These are phyloP conservation scores for Aplysina aerophoba DNA, from an alignment of 37 sponge, comb jelly and placozoan genomes.

Conservation along the genomic window DNA sequence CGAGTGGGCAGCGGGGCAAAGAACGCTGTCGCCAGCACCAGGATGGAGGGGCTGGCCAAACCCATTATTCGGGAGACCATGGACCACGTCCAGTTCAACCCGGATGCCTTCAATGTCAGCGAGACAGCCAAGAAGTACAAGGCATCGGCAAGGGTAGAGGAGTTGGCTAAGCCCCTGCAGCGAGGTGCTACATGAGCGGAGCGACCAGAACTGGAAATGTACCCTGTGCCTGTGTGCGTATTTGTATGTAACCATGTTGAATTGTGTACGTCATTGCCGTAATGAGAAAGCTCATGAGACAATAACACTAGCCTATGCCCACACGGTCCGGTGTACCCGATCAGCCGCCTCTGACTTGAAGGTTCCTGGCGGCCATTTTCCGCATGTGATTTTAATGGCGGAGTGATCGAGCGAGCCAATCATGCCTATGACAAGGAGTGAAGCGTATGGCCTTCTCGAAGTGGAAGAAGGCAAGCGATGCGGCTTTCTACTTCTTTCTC, in stretches of 20 bases:
- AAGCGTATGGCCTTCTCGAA: slow-evolving; percentile 51
- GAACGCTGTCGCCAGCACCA: slow-evolving; percentile 75
- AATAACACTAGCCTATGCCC: no score
- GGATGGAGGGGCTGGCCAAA: slow-evolving; percentile 84
- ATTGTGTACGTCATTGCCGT: no score
- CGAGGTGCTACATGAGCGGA: slow-evolving; percentile 25
- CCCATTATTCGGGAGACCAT: slow-evolving; percentile 92
- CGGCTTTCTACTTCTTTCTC: not conserved
- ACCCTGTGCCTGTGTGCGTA: no score
- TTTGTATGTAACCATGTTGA: no score
- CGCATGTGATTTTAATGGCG: no score
- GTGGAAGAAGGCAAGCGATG: slow-evolving; percentile 53
- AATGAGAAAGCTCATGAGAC: no score
- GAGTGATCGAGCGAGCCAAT: not conserved
- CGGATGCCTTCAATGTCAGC: slow-evolving; percentile 91
- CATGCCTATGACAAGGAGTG: slow-evolving; percentile 51
- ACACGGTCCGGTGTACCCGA: no score
- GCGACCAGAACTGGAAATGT: no score
- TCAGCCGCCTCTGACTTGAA: no score
- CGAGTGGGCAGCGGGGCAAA: slow-evolving; percentile 61
- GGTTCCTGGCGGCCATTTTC: no score
- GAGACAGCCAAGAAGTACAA: slow-evolving; percentile 85
- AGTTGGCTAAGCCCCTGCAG: slow-evolving; percentile 87
- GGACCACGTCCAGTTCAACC: slow-evolving; percentile 97
- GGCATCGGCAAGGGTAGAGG: slow-evolving; percentile 77